Conservation (phyloP, 2,797 vertebrate species). For the Syncerus caffer region DNA sequence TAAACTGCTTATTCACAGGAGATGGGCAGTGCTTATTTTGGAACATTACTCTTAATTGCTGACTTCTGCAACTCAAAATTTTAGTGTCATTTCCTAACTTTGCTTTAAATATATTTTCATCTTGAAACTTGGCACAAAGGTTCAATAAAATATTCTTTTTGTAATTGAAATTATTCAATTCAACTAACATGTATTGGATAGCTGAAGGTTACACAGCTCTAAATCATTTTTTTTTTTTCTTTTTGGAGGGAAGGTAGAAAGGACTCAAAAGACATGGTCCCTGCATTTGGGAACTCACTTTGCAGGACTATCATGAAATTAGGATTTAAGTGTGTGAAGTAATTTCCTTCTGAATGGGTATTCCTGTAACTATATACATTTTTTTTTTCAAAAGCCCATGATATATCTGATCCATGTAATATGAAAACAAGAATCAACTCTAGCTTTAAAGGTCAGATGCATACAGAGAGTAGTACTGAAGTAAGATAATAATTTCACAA, state of each 20-base stretch:
- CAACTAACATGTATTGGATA: neutral
- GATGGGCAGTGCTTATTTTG: neutral
- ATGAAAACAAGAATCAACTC: constrained; percentile 3
- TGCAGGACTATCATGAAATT: neutral
- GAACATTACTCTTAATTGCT: constrained; percentile 50
- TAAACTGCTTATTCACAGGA: constrained; percentile 48
- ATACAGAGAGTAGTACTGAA: neutral
- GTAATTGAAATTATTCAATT: constrained; percentile 42
- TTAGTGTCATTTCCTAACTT: constrained; percentile 34
- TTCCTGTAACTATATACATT: constrained; percentile 5
- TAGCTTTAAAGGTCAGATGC: neutral
- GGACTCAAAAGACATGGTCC: neutral
- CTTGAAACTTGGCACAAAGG: constrained; percentile 40
- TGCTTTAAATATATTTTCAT: constrained; percentile 51
- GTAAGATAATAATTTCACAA: neutral
- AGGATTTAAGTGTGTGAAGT: constrained; percentile 13
- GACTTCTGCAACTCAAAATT: constrained; percentile 49
- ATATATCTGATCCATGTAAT: neutral
- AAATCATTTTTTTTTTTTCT: neutral
- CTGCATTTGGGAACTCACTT: neutral
- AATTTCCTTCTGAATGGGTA: constrained; percentile 27
- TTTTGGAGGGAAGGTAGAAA: neutral
- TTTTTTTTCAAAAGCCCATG: neutral
- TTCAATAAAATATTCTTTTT: constrained; percentile 62
- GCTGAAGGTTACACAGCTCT: neutral